phyloP scores from a whole-genome alignment of 2,888 invertebrate species.

The Apodemia mormo region DNA sequence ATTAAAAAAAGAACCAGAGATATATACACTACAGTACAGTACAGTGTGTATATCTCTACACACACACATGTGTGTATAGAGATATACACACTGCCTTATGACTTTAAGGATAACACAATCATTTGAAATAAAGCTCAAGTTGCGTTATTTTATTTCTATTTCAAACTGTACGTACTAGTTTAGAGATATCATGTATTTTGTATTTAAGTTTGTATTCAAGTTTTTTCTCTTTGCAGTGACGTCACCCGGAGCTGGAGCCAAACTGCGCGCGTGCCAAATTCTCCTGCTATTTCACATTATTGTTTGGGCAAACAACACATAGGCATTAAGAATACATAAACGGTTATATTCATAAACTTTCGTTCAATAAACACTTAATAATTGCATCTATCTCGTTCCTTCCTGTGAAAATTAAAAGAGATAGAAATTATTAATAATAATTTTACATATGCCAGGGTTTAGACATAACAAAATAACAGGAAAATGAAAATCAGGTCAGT shows the following conservation, averaged over 20 bases:
- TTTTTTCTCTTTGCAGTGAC: slow-evolving; percentile 57
- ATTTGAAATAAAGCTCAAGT: slow-evolving; percentile 1
- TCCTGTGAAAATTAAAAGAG: neutral
- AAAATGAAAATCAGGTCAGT: neutral
- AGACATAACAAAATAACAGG: neutral
- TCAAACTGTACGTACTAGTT: slow-evolving; percentile 23
- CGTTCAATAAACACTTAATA: neutral
- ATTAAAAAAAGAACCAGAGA: too few relatives aligned
- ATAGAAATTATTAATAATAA: neutral
- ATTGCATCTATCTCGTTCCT: neutral
- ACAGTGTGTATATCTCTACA: too few relatives aligned
- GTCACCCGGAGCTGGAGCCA: slow-evolving; percentile 69
- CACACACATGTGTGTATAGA: too few relatives aligned
- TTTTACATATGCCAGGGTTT: neutral
- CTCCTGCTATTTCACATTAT: slow-evolving; percentile 60
- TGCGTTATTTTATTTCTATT: slow-evolving; percentile 10
- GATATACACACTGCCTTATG: neutral
- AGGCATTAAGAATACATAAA: slow-evolving; percentile 40
- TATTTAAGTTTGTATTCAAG: slow-evolving; percentile 33
- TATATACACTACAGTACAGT: too few relatives aligned
- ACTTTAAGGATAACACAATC: neutral
- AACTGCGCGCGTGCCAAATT: slow-evolving; percentile 64
- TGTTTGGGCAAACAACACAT: slow-evolving; percentile 68
- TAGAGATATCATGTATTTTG: slow-evolving; percentile 26
- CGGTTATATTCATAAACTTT: slow-evolving; percentile 9